Evolutionary conservation across 2,113 vertebrate species (phyloP), one percentile per base, ranked within the genome.

Genomic region (Hippopotamus amphibius): DNA sequence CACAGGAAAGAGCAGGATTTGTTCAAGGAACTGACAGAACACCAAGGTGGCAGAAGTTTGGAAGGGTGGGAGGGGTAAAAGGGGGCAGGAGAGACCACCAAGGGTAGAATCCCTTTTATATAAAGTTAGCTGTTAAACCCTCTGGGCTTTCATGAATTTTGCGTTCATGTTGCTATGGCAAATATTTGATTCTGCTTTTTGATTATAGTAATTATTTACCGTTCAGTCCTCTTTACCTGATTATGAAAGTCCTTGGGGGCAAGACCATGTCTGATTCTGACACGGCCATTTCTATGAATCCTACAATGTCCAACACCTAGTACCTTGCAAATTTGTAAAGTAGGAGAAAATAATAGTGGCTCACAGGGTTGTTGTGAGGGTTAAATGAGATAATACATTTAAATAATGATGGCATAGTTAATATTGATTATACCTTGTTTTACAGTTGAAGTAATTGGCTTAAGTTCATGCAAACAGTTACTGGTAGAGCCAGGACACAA

Each of bases 141-240:
- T 91, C 61, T 86, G 50, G 41, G 1, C 24, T 86, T 0, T 30
- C 81, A 28, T 46, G 11, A 74, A 53, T 81, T 92, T 66, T 84
- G 33, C 46, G 46, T 84, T 66, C 26, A 33, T 14, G 61, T 33
- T 41, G 16, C 65, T 50, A 57, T 53, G 26, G 55, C 8, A 96
- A 71, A 68, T 88, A 53, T 19, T 90, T 92, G 69, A 92, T 95
- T 94, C 57, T 88, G 57, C 33, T 85, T 91, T 97, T 97, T 72
- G 11, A 63, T 69, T 68, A 90, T 24, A 88, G 10, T 88, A 87
- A 81, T 80, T 88, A 72, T 92, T 81, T 68, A 93, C 85, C 84
- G 94, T 85, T 65, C n/a, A 46, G 14, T 14, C 17, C 33, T 74
- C 65, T 66, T 57, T 43, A 63, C 76, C 85, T 77, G 37, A 77